Evolutionary conservation across 2,888 invertebrate genomes (phyloP), one percentile per base, ranked within the genome.

Genomic region (Lathronympha strigana): DNA sequence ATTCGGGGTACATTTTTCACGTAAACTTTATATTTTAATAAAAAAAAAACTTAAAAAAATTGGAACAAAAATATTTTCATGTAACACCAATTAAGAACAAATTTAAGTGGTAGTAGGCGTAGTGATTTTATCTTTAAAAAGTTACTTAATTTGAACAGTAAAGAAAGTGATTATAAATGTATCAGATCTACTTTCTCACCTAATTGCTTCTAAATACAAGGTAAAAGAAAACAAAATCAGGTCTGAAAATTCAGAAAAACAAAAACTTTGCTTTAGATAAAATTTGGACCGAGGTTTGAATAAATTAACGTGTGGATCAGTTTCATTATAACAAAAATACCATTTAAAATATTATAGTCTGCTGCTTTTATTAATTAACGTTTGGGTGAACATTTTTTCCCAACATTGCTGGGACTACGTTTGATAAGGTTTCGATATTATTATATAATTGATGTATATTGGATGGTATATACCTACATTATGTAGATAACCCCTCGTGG

Each of bases 361-460:
- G 51, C 61, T 13, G 51, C 61, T 13, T 61, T 51, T 31, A 43
- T 43, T 51, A 51, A 61, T 61, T 61, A 61, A 51, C 40, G 25
- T 50, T 61, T 61, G 40, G 15, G 51, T 23, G 19, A 61, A 45
- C 43, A 23, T 45, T 53, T 43, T 58, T 51, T 43, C 8, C 15
- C 31, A 1, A 31, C 6, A 15, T 23, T 38, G 25, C 19, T 19
- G 50, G 50, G 36, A 4, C 36, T 38, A 23, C 21, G 15, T 15
- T 21, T 19, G 21, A 36, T 36, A 11, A 33, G 4, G 19, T 33
- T 33, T 51, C 28, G 17, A 31, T 28, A 31, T 21, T 53, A 21
- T 36, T 21, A 21, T n/a, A 53, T 36, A 21, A 21, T 36, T 51
- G n/a, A n/a, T n/a, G n/a, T n/a, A n/a, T n/a, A n/a, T n/a, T n/a